A percentile compares a stretch with the other conserved stretches of the same genome.
Conservation (phyloP, 2,888 invertebrate genomes). For the Dioctria linearis region DNA sequence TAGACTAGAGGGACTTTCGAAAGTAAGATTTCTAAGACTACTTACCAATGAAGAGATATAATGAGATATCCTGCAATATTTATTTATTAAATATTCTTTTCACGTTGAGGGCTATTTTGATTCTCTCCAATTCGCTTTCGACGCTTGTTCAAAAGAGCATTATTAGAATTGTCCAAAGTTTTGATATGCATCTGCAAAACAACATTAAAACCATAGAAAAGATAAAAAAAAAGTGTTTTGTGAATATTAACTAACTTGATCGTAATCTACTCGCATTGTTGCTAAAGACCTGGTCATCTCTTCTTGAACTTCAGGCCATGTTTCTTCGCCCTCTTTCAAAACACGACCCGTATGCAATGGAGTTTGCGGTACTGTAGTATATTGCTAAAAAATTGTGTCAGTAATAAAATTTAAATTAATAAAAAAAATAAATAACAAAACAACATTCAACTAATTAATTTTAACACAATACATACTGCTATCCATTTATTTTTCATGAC, state of each 20-base stretch:
- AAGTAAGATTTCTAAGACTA: too few species aligned
- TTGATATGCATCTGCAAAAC: conserved; percentile 87
- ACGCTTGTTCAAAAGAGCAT: conserved; percentile 90
- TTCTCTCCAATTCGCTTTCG: conserved; percentile 73
- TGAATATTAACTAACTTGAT: conserved; percentile 76
- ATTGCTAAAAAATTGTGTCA: conserved; percentile 66
- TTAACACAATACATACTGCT: conserved; percentile 75
- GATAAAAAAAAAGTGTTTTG: not conserved
- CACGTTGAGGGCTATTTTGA: conserved; percentile 34
- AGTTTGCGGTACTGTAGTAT: conserved; percentile 93
- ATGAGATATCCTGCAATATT: too few species aligned
- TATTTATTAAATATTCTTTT: conserved; percentile 12
- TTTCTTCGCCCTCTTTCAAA: conserved; percentile 90
- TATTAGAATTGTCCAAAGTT: conserved; percentile 92
- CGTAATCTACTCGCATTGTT: conserved; percentile 98
- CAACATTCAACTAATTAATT: not conserved
- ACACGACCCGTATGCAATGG: conserved; percentile 93
- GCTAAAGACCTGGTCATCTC: conserved; percentile 98
- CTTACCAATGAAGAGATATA: too few species aligned
- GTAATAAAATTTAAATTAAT: conserved; percentile 2
- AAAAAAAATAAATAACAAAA: not conserved
- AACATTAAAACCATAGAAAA: not conserved
- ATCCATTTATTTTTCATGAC: conserved; percentile 93
- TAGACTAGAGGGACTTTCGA: too few species aligned
- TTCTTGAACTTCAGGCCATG: conserved; percentile 98